Evolutionary conservation across 1,140 invertebrate genomes (phyloP), one percentile per base, ranked within the genome.

Genomic region (Drosophila trapezifrons): DNA sequence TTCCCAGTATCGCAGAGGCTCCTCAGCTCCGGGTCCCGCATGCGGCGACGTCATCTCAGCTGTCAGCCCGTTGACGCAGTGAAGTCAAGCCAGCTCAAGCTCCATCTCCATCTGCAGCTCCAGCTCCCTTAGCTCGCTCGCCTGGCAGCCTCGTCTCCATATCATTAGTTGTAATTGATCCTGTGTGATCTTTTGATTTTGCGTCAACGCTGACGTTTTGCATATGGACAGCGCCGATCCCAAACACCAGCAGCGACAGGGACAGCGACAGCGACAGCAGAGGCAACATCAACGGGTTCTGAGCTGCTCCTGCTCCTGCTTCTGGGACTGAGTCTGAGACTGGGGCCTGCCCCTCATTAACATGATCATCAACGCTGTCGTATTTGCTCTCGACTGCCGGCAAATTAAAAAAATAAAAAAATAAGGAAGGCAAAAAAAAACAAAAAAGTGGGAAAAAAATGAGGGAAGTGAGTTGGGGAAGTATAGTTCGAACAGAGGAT

Each of bases 151-250:
- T 52, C 46, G 65, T 78, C 66, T 79, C 83, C 80, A 89, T 89
- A 89, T 89, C 84, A 89, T 89, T 89, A 89, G 84, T 89, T 89
- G 84, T 89, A 89, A 89, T 89, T 89, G 84, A 89, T 89, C 84
- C 84, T 89, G 83, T 87, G 84, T 89, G 83, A 87, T 87, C 83
- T 87, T 87, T 87, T 87, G 83, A 86, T 86, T 86, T 86, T 86
- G 83, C 83, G 83, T 86, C 83, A 86, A 87, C 83, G 76, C 84
- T 87, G 79, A 79, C 64, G 67, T 59, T 82, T 86, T 85, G 76
- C 77, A 79, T 79, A 80, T 54, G 64, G 38, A 43, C 43, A 43
- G 47, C 40, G 51, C 20, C 60, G 45, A 66, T 49, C 42, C 65
- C 65, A 63, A 82, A 78, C 78, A 80, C 73, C 78, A 81, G 78